These are phyloP conservation scores for Synaphobranchus kaupii DNA, from an alignment of 2,797 vertebrate genomes.

Conservation along the genomic window DNA sequence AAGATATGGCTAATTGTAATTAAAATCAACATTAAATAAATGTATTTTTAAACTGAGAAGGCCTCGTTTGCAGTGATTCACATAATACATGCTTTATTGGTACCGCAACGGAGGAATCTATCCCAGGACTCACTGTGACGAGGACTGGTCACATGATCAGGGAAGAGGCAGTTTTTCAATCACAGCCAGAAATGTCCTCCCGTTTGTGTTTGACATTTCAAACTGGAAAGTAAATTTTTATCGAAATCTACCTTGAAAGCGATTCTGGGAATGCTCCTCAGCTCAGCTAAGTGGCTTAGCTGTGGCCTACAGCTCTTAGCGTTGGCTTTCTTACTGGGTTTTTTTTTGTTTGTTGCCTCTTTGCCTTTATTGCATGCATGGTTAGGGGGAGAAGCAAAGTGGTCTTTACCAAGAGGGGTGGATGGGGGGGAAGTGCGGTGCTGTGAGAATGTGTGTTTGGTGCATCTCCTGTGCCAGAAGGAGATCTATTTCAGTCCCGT, in stretches of 20 bases:
- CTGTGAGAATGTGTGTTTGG: background rate
- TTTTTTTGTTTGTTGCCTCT: background rate
- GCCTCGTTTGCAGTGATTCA: background rate
- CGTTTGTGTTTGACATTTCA: background rate
- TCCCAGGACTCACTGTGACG: too few species aligned
- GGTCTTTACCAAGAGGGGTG: background rate
- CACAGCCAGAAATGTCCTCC: background rate
- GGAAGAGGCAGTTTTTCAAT: background rate
- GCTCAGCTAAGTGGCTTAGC: background rate
- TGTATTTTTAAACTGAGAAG: background rate
- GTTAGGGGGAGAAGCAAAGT: background rate
- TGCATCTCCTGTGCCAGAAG: background rate
- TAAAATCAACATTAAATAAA: background rate
- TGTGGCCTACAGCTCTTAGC: background rate
- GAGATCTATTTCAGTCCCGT: background rate
- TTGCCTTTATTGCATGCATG: background rate
- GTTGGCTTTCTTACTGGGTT: background rate
- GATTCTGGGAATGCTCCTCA: background rate
- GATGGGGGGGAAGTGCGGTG: background rate
- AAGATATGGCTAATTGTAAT: too few species aligned
- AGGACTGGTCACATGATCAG: too few species aligned
- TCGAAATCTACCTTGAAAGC: slow-evolving; percentile 1
- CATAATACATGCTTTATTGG: background rate
- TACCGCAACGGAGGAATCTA: background rate
- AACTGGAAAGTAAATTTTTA: background rate